A percentile compares a stretch with the other conserved stretches of the same genome.
phyloP scores from a whole-genome alignment of 2,797 vertebrate species.

The Helarctos malayanus region DNA sequence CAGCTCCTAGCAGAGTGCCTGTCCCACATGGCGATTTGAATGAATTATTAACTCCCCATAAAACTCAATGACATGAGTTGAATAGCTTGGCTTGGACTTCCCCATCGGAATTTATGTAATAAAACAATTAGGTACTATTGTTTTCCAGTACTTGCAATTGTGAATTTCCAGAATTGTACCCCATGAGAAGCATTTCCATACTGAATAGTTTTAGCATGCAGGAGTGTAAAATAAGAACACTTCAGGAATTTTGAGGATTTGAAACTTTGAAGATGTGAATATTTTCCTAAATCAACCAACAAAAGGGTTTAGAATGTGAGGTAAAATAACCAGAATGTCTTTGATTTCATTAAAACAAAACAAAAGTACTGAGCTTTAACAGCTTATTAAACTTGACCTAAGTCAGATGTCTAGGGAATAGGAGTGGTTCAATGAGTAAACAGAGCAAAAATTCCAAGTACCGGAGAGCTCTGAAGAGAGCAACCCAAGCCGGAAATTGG shows the following conservation, averaged over 20 bases:
- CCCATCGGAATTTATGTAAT: neutral
- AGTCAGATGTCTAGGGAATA: neutral
- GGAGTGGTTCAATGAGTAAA: neutral
- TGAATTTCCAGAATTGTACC: slow-evolving; percentile 2
- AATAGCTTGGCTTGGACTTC: slow-evolving; percentile 11
- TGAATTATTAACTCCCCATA: slow-evolving; percentile 21
- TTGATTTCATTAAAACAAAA: slow-evolving; percentile 12
- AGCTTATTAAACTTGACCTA: slow-evolving; percentile 38
- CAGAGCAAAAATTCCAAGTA: slow-evolving; percentile 48
- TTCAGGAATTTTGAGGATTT: slow-evolving; percentile 33
- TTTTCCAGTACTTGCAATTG: neutral
- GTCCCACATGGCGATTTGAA: neutral
- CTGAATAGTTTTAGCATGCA: neutral
- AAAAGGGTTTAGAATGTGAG: neutral
- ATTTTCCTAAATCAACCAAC: neutral
- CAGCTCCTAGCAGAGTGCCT: neutral
- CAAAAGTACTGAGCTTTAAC: neutral
- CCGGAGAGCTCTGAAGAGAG: neutral
- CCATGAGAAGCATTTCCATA: neutral
- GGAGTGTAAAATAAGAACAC: neutral
- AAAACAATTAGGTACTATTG: neutral
- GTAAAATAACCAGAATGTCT: neutral
- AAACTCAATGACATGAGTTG: neutral
- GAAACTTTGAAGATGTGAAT: neutral
- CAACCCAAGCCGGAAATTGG: slow-evolving; percentile 65